Evolutionary conservation across 2,113 vertebrate genomes (phyloP), one percentile per base, ranked within the genome.

Genomic region (Takifugu flavidus): DNA sequence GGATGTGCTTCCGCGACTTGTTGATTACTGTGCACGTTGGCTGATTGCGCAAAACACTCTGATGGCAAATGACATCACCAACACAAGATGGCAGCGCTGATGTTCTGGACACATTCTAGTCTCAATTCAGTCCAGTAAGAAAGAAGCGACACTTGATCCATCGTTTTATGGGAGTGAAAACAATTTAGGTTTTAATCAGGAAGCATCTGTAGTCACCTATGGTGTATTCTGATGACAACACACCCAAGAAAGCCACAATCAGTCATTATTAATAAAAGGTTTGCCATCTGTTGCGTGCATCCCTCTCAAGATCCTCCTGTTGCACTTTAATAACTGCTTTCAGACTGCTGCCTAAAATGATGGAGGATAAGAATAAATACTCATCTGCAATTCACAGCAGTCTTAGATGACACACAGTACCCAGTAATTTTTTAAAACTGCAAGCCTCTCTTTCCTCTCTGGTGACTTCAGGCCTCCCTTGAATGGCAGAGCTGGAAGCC

Each of bases 391-490:
- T 61, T 59, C 26, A 20, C 54, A 31, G 52, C 52, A 69, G 62
- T 71, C 49, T 15, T 39, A 58, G 42, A 59, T 49, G 59, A 67
- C 62, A 66, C 3, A 42, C 53, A 44, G 42, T 70, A 52, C 53
- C 57, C 59, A 26, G 61, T 28, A 56, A 74, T 76, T 73, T 75
- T 39, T 57, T 44, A 25, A 53, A 64, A 65, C 61, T 11, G 11
- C 59, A 13, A 65, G 67, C 60, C 56, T 54, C 53, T 62, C 60
- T 53, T 47, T 72, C 31, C 57, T 57, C 42, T 67, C 60, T 28
- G 72, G 72, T 60, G 65, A 67, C 52, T 70, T 7, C 68, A 78
- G 80, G 66, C 67, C 56, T 69, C 65, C 55, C 27, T 29, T 53
- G 29, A 67, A 56, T 76, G 70, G 70, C 72, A 77, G 53, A 52